phyloP scores from a whole-genome alignment of 2,797 vertebrate genomes.

The Mycteria americana region DNA sequence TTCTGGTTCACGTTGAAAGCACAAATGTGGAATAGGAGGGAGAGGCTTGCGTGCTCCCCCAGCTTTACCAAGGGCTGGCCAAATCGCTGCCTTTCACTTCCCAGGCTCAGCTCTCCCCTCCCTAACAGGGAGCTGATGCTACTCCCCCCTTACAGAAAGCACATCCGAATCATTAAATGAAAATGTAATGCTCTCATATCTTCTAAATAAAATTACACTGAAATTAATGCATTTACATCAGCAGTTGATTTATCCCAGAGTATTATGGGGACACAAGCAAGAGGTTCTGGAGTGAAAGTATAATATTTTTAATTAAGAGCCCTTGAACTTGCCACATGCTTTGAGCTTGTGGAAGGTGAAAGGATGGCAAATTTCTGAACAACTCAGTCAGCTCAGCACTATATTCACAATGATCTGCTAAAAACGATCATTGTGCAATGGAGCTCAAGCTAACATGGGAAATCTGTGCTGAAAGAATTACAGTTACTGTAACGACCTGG shows the following conservation, averaged over 20 bases:
- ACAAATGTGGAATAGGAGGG: not conserved
- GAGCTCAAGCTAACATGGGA: not conserved
- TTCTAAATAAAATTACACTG: not conserved
- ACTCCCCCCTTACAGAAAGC: not conserved
- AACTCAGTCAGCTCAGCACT: not conserved
- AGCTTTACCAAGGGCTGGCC: not conserved
- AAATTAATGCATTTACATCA: not conserved
- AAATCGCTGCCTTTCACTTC: not conserved
- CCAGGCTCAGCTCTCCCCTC: not conserved
- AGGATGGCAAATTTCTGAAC: not conserved
- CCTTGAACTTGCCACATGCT: not conserved
- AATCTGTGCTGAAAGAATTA: conserved; percentile 23
- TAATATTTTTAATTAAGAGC: conserved; percentile 14
- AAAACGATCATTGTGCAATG: not conserved
- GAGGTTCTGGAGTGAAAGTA: not conserved
- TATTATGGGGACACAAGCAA: not conserved
- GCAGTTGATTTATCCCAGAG: not conserved
- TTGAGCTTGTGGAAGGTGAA: not conserved
- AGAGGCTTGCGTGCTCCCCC: not conserved
- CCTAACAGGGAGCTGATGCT: not conserved
- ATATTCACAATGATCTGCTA: not conserved
- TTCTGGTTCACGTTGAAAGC: not conserved
- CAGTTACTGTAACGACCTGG: not conserved
- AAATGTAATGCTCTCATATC: not conserved
- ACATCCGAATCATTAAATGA: not conserved